A percentile compares a stretch with the other conserved stretches of the same genome.
Evolutionary conservation across 2,113 vertebrate species (phyloP).

Genomic region (Potamarius usumacintae): DNA sequence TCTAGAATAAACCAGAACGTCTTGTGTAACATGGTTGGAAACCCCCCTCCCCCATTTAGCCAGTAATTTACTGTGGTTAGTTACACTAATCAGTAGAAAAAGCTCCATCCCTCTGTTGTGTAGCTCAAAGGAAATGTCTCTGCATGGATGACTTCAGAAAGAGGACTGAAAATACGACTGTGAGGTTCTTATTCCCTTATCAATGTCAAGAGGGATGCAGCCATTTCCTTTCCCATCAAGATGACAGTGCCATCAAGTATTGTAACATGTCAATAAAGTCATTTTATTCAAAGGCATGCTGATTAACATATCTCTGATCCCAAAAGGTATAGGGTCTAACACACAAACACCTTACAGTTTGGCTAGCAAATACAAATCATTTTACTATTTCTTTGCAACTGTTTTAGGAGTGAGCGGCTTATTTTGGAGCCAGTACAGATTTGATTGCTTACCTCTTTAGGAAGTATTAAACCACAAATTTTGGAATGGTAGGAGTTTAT

Average conservation of each 20-base stretch:
- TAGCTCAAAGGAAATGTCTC: background rate
- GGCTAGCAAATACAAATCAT: background rate
- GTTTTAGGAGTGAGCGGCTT: background rate
- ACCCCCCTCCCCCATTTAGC: background rate
- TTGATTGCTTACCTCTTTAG: background rate
- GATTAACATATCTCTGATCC: background rate
- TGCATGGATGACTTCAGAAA: background rate
- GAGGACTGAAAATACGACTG: background rate
- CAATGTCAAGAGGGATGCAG: background rate
- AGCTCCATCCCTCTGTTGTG: background rate
- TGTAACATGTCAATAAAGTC: background rate
- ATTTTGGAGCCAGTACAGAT: background rate
- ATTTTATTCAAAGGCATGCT: background rate
- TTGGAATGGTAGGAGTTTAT: background rate
- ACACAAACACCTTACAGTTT: background rate
- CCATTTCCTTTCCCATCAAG: background rate
- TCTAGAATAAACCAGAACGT: background rate
- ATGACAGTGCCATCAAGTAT: too few species aligned
- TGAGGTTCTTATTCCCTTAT: background rate
- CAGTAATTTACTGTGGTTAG: background rate
- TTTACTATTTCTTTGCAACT: background rate
- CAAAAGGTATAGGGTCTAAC: background rate
- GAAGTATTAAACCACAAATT: background rate
- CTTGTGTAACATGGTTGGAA: background rate
- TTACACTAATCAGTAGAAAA: background rate